Conservation (phyloP, 2,797 vertebrate genomes). For the Falco columbarius region DNA sequence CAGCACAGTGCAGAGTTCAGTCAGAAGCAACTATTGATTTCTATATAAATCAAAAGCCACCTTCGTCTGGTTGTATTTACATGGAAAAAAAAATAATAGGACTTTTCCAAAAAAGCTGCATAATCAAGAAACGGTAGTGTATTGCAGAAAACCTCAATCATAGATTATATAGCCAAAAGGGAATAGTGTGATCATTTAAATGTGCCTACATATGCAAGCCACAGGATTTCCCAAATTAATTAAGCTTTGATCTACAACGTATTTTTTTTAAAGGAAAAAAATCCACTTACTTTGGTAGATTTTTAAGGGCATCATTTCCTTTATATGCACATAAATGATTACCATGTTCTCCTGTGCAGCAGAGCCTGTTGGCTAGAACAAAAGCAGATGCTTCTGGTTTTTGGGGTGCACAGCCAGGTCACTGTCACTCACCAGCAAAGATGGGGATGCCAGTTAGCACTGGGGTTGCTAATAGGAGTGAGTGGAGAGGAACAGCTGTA, state of each 20-base stretch:
- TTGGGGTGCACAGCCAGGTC: background rate
- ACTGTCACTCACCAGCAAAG: background rate
- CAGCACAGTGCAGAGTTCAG: slow-evolving; percentile 24
- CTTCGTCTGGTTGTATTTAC: slow-evolving; percentile 33
- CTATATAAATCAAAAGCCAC: slow-evolving; percentile 51
- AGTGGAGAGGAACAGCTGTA: background rate
- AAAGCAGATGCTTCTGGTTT: background rate
- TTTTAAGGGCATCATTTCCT: background rate
- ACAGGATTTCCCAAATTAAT: slow-evolving; percentile 12
- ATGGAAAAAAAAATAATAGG: background rate
- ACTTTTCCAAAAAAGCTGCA: background rate
- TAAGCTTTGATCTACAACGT: background rate
- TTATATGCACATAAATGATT: background rate
- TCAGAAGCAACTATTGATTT: slow-evolving; percentile 70
- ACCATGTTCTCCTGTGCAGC: background rate
- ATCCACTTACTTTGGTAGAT: background rate
- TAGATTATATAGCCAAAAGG: background rate
- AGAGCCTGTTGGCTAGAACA: background rate
- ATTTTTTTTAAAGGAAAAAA: background rate
- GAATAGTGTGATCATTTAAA: background rate
- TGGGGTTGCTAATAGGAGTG: background rate
- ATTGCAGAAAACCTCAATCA: background rate
- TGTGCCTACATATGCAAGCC: background rate
- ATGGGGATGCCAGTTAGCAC: background rate
- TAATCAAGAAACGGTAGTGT: background rate